Base-by-base conservation (phyloP, 2,888 invertebrate species). In the Charanyca ferruginea region DNA sequence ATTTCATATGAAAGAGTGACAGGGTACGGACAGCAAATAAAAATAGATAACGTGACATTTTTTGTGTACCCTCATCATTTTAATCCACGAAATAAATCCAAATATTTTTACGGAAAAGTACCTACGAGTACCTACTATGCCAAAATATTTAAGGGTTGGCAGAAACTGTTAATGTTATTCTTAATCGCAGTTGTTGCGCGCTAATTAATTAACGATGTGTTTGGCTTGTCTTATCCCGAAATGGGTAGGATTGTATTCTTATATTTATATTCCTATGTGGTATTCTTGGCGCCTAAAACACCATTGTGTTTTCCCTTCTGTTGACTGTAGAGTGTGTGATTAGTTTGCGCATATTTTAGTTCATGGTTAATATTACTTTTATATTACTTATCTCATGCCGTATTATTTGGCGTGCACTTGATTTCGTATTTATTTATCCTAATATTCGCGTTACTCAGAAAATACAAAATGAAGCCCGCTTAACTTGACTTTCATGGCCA, bases 81-180 rank as follows among this genome's bases (percentile, higher is more conserved):
- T 63, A 66, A 58, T 77, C 57, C 49, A 13, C 48, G n/a, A 60
- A 65, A 66, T 69, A 60, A 64, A 63, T 65, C 22, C 52, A 53
- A 66, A 73, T 70, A 64, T 66, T 63, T 61, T 63, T 23, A 60
- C 35, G 18, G 65, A 69, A 62, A 73, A 22, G 22, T 18, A 38
- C 7, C 9, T 32, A 32, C 7, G 25, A 60, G 7, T 18, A 22
- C 32, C 32, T 18, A 22, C 32, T 28, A 51, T 20, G 35, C 42
- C 9, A 8, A 42, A 47, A 25, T 28, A 41, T 51, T n/a, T 65
- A 18, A 77, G 64, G 68, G 62, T 51, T 77, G 16, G 11, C 38
- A 18, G 11, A 7, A 2, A n/a, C 8, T 20, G 9, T n/a, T 11
- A 2, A 18, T 7, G 16, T 25, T 16, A 18, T 35, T 38, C 5